A percentile compares a stretch with the other conserved stretches of the same genome.
Conservation (phyloP, 2,797 vertebrate species). For the Rhinogobio ventralis region DNA sequence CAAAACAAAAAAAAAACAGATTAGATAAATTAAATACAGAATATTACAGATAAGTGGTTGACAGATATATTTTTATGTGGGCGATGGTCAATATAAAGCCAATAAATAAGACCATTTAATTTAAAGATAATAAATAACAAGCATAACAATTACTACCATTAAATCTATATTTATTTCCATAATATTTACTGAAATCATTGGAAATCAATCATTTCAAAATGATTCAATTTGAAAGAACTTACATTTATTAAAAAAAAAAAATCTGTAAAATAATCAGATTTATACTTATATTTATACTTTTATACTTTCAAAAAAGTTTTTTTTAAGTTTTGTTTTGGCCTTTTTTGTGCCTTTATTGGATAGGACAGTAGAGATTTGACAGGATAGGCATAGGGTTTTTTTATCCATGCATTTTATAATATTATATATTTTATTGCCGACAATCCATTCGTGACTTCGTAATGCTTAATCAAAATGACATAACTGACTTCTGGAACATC, state of each 20-base stretch:
- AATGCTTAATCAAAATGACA: too few relatives aligned
- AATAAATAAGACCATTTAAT: not conserved
- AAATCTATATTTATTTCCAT: not conserved
- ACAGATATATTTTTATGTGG: not conserved
- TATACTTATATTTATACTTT: too few relatives aligned
- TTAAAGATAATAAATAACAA: not conserved
- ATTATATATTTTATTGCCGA: too few relatives aligned
- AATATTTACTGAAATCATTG: not conserved
- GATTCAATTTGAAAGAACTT: not conserved
- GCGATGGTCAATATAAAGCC: not conserved
- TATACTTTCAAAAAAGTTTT: too few relatives aligned
- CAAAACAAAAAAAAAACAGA: not conserved
- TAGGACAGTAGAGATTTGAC: too few relatives aligned
- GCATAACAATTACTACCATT: not conserved
- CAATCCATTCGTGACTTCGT: too few relatives aligned
- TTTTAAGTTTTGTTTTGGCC: too few relatives aligned
- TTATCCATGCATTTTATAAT: too few relatives aligned
- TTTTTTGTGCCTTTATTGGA: too few relatives aligned
- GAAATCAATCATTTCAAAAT: not conserved
- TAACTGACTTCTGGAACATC: too few relatives aligned
- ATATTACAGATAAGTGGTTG: not conserved
- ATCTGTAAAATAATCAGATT: not conserved
- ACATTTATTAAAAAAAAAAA: too few relatives aligned
- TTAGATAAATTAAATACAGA: not conserved
- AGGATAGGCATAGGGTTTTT: too few relatives aligned